Evolutionary conservation across 30 jellyfish, hydroid and myxozoan genomes (phyloP), one percentile per base, ranked within the genome.

Genomic region (Aurelia aurita complex sp. Pacific): DNA sequence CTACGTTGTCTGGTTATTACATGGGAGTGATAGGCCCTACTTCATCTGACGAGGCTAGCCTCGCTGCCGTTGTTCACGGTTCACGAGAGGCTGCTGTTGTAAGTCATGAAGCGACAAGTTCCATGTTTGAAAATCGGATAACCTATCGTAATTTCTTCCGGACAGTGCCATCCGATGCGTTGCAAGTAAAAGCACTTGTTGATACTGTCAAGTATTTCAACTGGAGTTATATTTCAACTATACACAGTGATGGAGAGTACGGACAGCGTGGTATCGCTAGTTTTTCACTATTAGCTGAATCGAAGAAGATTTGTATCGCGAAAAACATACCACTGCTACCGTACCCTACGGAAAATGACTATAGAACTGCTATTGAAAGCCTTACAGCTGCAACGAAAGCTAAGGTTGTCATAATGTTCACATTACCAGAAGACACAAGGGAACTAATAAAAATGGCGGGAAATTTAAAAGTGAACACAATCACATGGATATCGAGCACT

Each of bases 131-230:
- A 42, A 69, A 84, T 53, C 62, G 85, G 19, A 67, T 0, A 0
- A 61, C n/a, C 0, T 84, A 81, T 35, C 36, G 63, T 3, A 88
- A 88, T 55, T 55, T 88, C 60, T 88, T 77, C 65, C 92, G 97
- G 70, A 73, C 86, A 11, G 86, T 80, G 10, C 97, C 97, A n/a
- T 88, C 97, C 32, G 97, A 88, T 40, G 67, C n/a, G 1, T 64
- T 69, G 16, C 89, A 88, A 69, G 51, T 53, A 72, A 4, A 4
- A 63, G 97, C 92, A 5, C 62, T 88, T 14, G 77, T 88, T 14
- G 92, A 81, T 64, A 29, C 81, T 32, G 40, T 85, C 23, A 42
- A 71, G 40, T 80, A 54, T 16, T 75, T 88, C 73, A 64, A 81
- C 55, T 88, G 91, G 88, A 88, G 92, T 18, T 88, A 69, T 73